Conservation (phyloP, 2,888 invertebrate species). For the Drosophila emarginata region DNA sequence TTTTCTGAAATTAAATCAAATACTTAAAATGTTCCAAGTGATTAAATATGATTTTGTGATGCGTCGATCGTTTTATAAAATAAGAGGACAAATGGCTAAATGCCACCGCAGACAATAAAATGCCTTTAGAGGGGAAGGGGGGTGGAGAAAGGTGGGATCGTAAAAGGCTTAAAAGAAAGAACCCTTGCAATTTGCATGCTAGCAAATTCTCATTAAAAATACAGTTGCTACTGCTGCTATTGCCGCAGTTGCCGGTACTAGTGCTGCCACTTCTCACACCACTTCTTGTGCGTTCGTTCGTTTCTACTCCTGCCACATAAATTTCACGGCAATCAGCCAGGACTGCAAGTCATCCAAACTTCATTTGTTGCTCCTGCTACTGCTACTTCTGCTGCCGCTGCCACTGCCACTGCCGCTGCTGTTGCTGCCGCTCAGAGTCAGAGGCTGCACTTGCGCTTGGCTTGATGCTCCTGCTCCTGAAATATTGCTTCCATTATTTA, state of each 20-base stretch:
- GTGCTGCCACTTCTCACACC: conserved; percentile 1
- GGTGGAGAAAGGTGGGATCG: not conserved
- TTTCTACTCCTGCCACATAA: conserved; percentile 52
- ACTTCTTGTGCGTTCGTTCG: not conserved
- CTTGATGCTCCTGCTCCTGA: conserved; percentile 57
- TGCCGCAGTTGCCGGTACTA: not conserved
- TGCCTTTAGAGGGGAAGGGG: not conserved
- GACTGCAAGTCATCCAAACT: conserved; percentile 77
- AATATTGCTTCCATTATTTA: conserved; percentile 77
- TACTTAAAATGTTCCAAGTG: not conserved
- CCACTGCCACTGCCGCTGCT: conserved; percentile 28
- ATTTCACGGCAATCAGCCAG: conserved; percentile 74
- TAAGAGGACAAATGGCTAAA: not conserved
- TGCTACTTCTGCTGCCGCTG: too few species aligned
- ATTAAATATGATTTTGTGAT: not conserved
- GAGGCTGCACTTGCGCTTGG: conserved; percentile 25
- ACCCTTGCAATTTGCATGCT: conserved; percentile 38
- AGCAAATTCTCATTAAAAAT: conserved; percentile 41
- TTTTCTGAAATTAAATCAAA: not conserved
- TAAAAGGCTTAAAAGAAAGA: conserved; percentile 13
- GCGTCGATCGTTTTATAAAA: not conserved
- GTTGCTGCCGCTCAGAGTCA: conserved; percentile 3
- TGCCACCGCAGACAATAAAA: not conserved
- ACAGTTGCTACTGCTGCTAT: conserved; percentile 28
- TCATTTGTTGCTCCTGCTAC: conserved; percentile 72